phyloP scores from a whole-genome alignment of 2,113 vertebrate genomes.

The Stigmatopora argus region DNA sequence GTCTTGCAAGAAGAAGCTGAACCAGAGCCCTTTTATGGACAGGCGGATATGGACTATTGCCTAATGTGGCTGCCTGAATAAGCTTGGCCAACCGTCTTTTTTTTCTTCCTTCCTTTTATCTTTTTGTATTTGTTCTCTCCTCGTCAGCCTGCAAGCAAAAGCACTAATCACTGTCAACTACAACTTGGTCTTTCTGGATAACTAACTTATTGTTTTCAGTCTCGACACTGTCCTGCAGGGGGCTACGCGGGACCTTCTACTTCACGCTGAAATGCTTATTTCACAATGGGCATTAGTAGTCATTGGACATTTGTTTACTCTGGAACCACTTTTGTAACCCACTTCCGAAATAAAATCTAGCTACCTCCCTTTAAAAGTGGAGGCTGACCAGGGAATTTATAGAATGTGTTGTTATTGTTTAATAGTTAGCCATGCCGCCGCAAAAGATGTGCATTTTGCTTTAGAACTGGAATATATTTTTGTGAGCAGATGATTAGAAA shows the following conservation, averaged over 20 bases:
- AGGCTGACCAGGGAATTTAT: conserved; percentile 35
- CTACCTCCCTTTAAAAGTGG: conserved; percentile 31
- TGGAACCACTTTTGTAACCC: conserved; percentile 20
- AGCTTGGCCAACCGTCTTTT: conserved; percentile 31
- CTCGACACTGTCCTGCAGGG: conserved; percentile 72
- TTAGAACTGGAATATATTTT: conserved; percentile 29
- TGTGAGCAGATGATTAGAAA: conserved; percentile 39
- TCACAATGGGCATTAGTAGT: conserved; percentile 50
- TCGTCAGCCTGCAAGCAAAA: conserved; percentile 52
- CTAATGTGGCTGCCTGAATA: conserved; percentile 39
- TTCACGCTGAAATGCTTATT: conserved; percentile 40
- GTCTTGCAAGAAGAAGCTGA: conserved; percentile 26
- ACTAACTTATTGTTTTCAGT: conserved; percentile 76
- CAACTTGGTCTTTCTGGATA: conserved; percentile 52
- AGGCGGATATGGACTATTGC: conserved; percentile 43
- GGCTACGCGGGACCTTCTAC: conserved; percentile 27
- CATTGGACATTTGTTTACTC: conserved; percentile 47
- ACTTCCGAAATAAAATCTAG: background rate
- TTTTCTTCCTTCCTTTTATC: conserved; percentile 14
- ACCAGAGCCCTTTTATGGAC: conserved; percentile 41
- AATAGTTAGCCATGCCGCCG: conserved; percentile 38
- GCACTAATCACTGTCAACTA: conserved; percentile 64
- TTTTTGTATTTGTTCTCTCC: conserved; percentile 20
- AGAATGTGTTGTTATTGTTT: conserved; percentile 35
- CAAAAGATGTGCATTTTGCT: conserved; percentile 29